Base-by-base conservation (phyloP, 2,888 invertebrate species). In the Busseola fusca region DNA sequence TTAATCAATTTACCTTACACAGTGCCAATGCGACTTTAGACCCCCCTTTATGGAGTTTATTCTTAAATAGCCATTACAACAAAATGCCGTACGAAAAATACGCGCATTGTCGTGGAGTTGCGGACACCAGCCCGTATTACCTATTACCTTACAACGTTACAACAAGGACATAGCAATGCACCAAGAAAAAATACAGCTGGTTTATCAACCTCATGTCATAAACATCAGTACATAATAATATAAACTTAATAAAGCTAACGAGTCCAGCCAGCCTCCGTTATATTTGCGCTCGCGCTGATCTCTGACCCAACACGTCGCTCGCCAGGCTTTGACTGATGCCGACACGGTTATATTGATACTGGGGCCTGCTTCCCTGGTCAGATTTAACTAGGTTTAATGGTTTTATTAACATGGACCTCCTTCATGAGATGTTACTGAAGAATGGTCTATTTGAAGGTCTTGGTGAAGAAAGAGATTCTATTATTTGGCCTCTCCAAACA, bases 281-380 rank as follows among this genome's bases (percentile, higher is more conserved):
- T 69, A 71, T 70, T 70, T 69, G 80, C 76, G 60, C 72, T 50
- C 37, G 52, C 65, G 69, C 58, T 72, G 81, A 76, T 67, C 79
- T 64, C 67, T 76, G 69, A 80, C 80, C 79, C 72, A 14, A 65
- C 76, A 69, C 79, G 72, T 69, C 69, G 72, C 65, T 73, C 48
- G 30, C 54, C 30, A 27, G 66, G 63, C 80, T 69, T 80, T 80
- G 72, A 80, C 60, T 67, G 81, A 80, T 63, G 64, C 80, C 81
- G 79, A 64, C 79, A 40, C 60, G 40, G 57, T 42, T 40, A 52
- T 71, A 72, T 76, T 80, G 72, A 76, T 72, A 62, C 68, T 25
- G 34, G 10, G 64, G 30, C 58, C 69, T 71, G 67, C 64, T 69
- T 48, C 52, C 76, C 69, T 16, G 54, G n/a, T 48, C n/a, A 62